Evolutionary conservation across 2,888 invertebrate genomes (phyloP).

Genomic region (Aphrophora alni): DNA sequence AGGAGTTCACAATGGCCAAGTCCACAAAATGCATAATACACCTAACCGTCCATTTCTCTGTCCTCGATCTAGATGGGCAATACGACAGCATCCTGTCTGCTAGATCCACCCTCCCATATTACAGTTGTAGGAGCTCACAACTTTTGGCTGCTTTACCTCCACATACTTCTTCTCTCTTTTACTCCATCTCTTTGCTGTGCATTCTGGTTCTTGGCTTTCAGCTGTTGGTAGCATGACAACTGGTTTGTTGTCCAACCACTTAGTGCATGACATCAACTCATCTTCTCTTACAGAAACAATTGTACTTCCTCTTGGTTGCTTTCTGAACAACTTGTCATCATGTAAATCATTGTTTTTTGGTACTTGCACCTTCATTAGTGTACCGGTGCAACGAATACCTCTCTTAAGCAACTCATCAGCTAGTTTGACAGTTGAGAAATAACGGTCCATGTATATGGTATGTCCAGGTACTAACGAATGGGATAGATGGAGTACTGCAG

Average conservation of each 20-base stretch:
- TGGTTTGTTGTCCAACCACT: slow-evolving; percentile 20
- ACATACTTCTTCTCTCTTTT: slow-evolving; percentile 18
- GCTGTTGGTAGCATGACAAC: slow-evolving; percentile 11
- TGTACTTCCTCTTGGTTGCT: slow-evolving; percentile 12
- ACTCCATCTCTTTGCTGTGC: neutral
- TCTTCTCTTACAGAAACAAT: slow-evolving; percentile 15
- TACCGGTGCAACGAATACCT: slow-evolving; percentile 20
- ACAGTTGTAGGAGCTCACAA: slow-evolving; percentile 26
- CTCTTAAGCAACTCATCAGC: slow-evolving; percentile 15
- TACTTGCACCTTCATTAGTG: slow-evolving; percentile 11
- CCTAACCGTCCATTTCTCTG: slow-evolving; percentile 31
- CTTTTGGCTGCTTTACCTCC: slow-evolving; percentile 24
- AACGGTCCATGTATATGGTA: slow-evolving; percentile 15
- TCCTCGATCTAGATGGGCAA: slow-evolving; percentile 9
- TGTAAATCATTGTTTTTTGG: slow-evolving; percentile 14
- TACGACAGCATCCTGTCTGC: slow-evolving; percentile 27
- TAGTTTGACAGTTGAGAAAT: slow-evolving; percentile 18
- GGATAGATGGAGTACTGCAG: slow-evolving; percentile 11
- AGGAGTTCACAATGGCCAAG: slow-evolving; percentile 6
- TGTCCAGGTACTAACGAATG: slow-evolving; percentile 25
- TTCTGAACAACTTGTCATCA: slow-evolving; percentile 24
- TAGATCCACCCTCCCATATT: slow-evolving; percentile 31
- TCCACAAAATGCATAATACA: slow-evolving; percentile 27
- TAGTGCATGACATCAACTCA: slow-evolving; percentile 7
- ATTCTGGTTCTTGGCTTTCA: neutral